Conservation (phyloP, 2,113 vertebrate species). For the Gasterosteus aculeatus region DNA sequence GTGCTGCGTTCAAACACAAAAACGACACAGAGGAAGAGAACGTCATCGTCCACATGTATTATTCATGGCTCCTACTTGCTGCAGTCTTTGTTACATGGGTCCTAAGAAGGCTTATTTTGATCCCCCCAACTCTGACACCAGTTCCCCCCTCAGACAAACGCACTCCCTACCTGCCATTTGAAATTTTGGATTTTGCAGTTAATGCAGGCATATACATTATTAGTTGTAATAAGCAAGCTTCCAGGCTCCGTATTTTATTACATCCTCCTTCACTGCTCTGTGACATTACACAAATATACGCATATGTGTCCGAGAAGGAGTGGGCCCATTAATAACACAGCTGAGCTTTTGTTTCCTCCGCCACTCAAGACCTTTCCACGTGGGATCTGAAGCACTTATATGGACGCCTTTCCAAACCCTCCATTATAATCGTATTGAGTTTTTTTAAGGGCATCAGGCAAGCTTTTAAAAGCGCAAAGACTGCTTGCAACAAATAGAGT, state of each 20-base stretch:
- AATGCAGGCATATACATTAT: slow-evolving; percentile 74
- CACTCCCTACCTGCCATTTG: slow-evolving; percentile 34
- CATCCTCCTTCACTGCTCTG: slow-evolving; percentile 53
- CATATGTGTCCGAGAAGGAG: slow-evolving; percentile 56
- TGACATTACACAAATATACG: slow-evolving; percentile 69
- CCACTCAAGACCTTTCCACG: slow-evolving; percentile 26
- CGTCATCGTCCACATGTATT: slow-evolving; percentile 54
- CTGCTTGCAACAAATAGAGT: slow-evolving; percentile 22
- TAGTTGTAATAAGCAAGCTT: slow-evolving; percentile 74
- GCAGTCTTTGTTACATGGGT: slow-evolving; percentile 46
- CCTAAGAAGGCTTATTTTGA: slow-evolving; percentile 50
- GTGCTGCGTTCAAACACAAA: neutral
- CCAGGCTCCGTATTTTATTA: slow-evolving; percentile 66
- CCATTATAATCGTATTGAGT: slow-evolving; percentile 31
- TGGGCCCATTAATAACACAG: slow-evolving; percentile 59
- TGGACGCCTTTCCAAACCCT: slow-evolving; percentile 18
- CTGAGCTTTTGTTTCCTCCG: slow-evolving; percentile 35
- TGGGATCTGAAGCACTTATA: slow-evolving; percentile 38
- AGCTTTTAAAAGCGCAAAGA: slow-evolving; percentile 29
- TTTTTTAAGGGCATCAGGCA: slow-evolving; percentile 44
- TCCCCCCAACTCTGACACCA: slow-evolving; percentile 20
- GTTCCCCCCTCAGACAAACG: neutral
- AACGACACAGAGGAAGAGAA: neutral
- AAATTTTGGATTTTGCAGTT: slow-evolving; percentile 63
- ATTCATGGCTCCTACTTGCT: slow-evolving; percentile 52